Evolutionary conservation across 2,113 vertebrate genomes (phyloP).

Genomic region (Gymnobelideus leadbeateri): DNA sequence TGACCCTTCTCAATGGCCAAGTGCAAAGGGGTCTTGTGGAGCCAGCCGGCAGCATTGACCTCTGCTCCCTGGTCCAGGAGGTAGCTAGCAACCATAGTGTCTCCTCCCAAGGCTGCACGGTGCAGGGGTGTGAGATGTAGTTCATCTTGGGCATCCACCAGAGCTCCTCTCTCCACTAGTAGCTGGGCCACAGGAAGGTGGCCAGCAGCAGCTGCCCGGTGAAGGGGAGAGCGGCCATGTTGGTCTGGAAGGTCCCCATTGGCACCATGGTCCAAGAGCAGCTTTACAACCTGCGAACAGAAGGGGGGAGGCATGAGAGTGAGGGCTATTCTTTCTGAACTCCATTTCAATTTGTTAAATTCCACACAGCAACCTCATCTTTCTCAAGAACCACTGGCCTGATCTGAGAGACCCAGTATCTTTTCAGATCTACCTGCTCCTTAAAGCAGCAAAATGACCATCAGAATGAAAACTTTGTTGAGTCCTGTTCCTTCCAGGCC

Average conservation of each 20-base stretch:
- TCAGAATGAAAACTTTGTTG: background rate
- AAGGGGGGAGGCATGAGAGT: background rate
- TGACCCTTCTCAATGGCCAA: conserved; percentile 63
- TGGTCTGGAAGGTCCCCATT: conserved; percentile 60
- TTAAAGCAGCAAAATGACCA: background rate
- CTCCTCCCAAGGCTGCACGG: conserved; percentile 67
- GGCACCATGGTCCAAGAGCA: conserved; percentile 71
- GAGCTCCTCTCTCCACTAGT: conserved; percentile 53
- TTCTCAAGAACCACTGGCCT: background rate
- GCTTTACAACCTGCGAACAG: conserved; percentile 64
- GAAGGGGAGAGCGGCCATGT: conserved; percentile 71
- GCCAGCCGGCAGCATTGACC: conserved; percentile 64
- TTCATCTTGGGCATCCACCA: conserved; percentile 59
- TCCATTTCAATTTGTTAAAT: background rate
- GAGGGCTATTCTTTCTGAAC: background rate
- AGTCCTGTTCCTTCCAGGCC: background rate
- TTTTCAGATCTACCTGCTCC: background rate
- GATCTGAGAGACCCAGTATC: background rate
- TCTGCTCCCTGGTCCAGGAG: conserved; percentile 73
- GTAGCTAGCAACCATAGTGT: conserved; percentile 17
- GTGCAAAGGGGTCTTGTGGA: conserved; percentile 72
- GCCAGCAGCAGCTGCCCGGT: conserved; percentile 71
- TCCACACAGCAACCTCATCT: background rate
- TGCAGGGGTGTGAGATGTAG: conserved; percentile 78
- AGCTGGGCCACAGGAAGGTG: conserved; percentile 50